A percentile compares a stretch with the other conserved stretches of the same genome.
Conservation (phyloP, 2,888 invertebrate genomes). For the Tipula helvola region DNA sequence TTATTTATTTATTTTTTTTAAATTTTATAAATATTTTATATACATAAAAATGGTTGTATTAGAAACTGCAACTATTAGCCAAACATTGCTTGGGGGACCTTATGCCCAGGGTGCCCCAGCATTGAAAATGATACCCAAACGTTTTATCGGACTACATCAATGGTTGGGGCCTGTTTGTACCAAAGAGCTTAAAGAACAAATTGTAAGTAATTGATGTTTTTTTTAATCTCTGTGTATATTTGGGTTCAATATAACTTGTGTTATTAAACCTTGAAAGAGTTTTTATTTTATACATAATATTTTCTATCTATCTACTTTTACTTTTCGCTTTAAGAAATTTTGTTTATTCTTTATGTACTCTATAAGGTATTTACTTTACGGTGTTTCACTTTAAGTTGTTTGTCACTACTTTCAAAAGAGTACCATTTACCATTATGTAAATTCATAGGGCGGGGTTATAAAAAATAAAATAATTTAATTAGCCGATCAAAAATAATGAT, state of each 20-base stretch:
- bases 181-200: slow-evolving; percentile 70
- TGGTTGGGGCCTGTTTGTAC: slow-evolving; percentile 73
- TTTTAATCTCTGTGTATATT: background rate
- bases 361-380: background rate
- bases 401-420: background rate
- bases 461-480: background rate
- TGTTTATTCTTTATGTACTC: background rate
- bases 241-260: background rate
- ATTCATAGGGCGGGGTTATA: background rate
- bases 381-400: background rate
- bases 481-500: background rate
- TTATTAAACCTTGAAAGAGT: background rate
- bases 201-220: slow-evolving; percentile 41
- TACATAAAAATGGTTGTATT: slow-evolving; percentile 52
- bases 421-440: background rate
- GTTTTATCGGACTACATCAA: slow-evolving; percentile 82
- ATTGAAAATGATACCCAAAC: slow-evolving; percentile 80
- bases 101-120: slow-evolving; percentile 73
- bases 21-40: background rate
- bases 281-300: background rate
- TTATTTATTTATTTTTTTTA: background rate
- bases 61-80: slow-evolving; percentile 56
- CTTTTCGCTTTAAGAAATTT: background rate
- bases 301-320: background rate
- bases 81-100: slow-evolving; percentile 59